Evolutionary conservation across 2,888 invertebrate species (phyloP), one percentile per base, ranked within the genome.

Genomic region (Hirudinaria manillensis): DNA sequence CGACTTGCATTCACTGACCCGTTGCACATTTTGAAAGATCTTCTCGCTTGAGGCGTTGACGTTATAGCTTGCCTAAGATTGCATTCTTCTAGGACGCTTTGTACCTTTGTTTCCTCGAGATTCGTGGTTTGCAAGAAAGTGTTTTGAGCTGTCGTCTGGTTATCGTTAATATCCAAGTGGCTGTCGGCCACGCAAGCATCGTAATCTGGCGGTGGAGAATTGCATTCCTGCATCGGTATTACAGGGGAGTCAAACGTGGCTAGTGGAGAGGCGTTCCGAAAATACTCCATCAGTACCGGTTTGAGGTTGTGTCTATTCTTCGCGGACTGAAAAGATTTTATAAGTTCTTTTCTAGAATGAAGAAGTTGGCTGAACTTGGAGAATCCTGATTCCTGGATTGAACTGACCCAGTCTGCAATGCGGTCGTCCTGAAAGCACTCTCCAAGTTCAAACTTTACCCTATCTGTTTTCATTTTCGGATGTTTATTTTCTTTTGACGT

Each of bases 391-490:
- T 78, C 76, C 68, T 77, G 80, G 36, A 84, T 83, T 21, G 82
- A 83, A 72, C 81, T 81, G 65, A 84, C 80, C 84, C 84, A 84
- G 75, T 83, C 83, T 24, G 82, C 82, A 16, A 83, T 84, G 24
- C 84, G 79, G 71, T 81, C 81, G 24, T 81, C 81, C 76, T 61
- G 53, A 29, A 65, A 34, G 68, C 36, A 29, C 21, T 68, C 36
- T 1, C 65, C 36, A 6, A 38, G 55, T 36, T 75, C 70, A 24
- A 7, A 6, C 32, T 61, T 70, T 24, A 29, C 55, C n/a, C 36
- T 51, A 27, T 38, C 55, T 27, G 10, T 56, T n/a, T 32, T 55
- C 24, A 55, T 55, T 24, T 71, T 70, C 16, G 66, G 66, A 34
- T 55, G 73, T 36, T 73, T 65, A 24, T 73, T 56, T 24, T 65